Evolutionary conservation across 2,888 invertebrate genomes (phyloP), one percentile per base, ranked within the genome.

Genomic region (Campopleginae sp.): DNA sequence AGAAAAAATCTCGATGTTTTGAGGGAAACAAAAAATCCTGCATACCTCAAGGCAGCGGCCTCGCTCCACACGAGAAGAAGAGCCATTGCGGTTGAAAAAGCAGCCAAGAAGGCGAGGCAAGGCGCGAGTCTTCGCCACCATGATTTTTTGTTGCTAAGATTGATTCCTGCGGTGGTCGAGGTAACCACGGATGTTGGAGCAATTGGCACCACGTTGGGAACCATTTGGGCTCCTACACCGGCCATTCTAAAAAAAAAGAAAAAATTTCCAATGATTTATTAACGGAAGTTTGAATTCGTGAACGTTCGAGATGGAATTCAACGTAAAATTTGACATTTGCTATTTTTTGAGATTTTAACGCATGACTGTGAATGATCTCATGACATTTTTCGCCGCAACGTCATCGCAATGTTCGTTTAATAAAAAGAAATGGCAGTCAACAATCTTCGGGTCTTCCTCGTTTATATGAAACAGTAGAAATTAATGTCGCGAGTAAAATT

Each of bases 51-150:
- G n/a, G 91, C 91, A 54, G 91, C 96, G 89, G 96, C 97, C 93
- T 97, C 96, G 96, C 97, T 97, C 93, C 97, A 97, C 88, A 97
- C 95, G 65, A 97, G 95, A 87, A 97, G 95, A 91, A 97, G 95
- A 14, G 96, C 96, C 96, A 97, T 96, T 44, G 97, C 97, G 44
- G 96, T 96, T 82, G 97, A 96, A 94, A 97, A 97, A 12, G 97
- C 97, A 86, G 97, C 94, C 87, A 97, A 95, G 94, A 97, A 97
- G 87, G 97, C 94, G 68, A 96, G 95, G 46, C 96, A 95, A 0
- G 97, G 97, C 90, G 96, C 93, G 83, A 96, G 94, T 87, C 94
- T 93, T 78, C 95, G 92, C 85, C 91, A 91, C 90, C 91, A 92
- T 54, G 91, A 91, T 82, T 91, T 91, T 85, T 93, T 93, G 58